phyloP scores from a whole-genome alignment of 2,888 invertebrate species.

The Diaphora mendica region DNA sequence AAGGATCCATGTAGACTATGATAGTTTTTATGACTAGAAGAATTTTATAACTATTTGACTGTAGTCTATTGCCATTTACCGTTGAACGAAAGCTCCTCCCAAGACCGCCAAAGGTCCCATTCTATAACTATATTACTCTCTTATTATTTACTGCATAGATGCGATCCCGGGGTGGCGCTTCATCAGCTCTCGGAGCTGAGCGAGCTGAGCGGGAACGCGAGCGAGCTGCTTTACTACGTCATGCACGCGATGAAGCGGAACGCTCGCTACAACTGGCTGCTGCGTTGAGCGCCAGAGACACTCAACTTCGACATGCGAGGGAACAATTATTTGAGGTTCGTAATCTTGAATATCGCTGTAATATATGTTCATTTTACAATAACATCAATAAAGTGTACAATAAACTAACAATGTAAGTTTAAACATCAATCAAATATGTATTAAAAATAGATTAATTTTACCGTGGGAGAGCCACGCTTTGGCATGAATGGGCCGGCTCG shows the following conservation, averaged over 20 bases:
- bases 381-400: not conserved
- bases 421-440: no score
- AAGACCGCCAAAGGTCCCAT: no score
- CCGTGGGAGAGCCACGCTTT: no score
- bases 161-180: conserved; percentile 92
- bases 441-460: no score
- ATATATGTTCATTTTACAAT: not conserved
- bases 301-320: conserved; percentile 94
- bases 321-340: conserved; percentile 93
- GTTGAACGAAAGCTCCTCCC: no score
- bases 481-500: no score
- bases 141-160: conserved; percentile 60
- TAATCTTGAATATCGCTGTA: not conserved
- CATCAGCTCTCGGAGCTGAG: conserved; percentile 88
- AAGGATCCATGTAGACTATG: not conserved
- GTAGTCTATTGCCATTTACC: no score
- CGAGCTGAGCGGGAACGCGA: conserved; percentile 93
- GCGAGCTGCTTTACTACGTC: conserved; percentile 94
- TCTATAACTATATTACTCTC: conserved; percentile 4
- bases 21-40: conserved; percentile 9
- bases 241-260: conserved; percentile 96
- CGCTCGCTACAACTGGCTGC: conserved; percentile 94
- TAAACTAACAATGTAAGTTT: no score
- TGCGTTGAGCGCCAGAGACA: conserved; percentile 94
- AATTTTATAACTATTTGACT: no score